Percentiles rank a stretch among this genome's conserved stretches.
Evolutionary conservation across 2,888 invertebrate genomes (phyloP).

Genomic region (Caenorhabditis wallacei): DNA sequence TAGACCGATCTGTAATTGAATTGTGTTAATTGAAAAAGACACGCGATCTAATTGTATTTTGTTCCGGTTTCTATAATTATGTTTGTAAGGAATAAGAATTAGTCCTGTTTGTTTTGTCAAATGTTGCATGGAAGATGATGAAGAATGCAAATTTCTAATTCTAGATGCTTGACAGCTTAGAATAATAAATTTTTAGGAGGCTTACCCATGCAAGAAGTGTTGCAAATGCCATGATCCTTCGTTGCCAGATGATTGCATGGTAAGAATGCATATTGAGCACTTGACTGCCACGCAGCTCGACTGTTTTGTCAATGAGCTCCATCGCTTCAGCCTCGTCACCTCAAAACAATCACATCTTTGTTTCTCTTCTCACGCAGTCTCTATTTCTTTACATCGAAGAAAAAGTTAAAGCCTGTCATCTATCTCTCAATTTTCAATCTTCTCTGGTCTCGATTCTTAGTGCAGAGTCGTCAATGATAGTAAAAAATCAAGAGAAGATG

Average conservation of each 20-base stretch:
- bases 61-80: slow-evolving; percentile 10
- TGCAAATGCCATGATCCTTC: slow-evolving; percentile 68
- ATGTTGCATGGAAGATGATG: slow-evolving; percentile 9
- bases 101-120: not conserved
- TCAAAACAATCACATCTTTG: slow-evolving; percentile 65
- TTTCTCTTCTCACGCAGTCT: slow-evolving; percentile 37
- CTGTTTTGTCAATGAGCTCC: slow-evolving; percentile 80
- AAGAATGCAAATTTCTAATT: slow-evolving; percentile 25
- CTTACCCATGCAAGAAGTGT: slow-evolving; percentile 70
- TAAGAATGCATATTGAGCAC: slow-evolving; percentile 79
- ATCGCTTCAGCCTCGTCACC: slow-evolving; percentile 64
- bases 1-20: slow-evolving; percentile 74
- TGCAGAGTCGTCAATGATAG: slow-evolving; percentile 44
- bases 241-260: slow-evolving; percentile 76
- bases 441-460: slow-evolving; percentile 46
- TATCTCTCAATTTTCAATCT: slow-evolving; percentile 30
- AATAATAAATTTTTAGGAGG: slow-evolving; percentile 10
- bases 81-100: slow-evolving; percentile 21
- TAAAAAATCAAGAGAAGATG: slow-evolving; percentile 32
- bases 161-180: not conserved
- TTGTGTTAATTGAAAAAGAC: slow-evolving; percentile 19
- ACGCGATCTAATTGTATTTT: slow-evolving; percentile 25
- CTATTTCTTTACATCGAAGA: slow-evolving; percentile 45
- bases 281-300: slow-evolving; percentile 78
- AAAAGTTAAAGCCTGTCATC: slow-evolving; percentile 35